phyloP scores from a whole-genome alignment of 2,113 vertebrate genomes.

The Xenopus laevis region DNA sequence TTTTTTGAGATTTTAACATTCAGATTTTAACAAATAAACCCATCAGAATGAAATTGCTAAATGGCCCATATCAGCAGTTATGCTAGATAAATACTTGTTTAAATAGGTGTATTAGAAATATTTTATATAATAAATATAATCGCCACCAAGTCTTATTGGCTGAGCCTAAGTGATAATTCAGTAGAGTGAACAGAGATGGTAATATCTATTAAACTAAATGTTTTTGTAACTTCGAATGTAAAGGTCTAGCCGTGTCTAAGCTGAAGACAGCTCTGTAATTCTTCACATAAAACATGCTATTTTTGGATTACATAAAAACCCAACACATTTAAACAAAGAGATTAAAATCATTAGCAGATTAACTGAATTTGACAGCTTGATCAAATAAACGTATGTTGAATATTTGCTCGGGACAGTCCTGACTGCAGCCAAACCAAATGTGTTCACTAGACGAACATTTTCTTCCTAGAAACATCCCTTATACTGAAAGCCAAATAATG shows the following conservation, averaged over 20 bases:
- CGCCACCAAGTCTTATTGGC: background rate
- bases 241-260: slow-evolving; percentile 28
- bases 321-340: slow-evolving; percentile 82
- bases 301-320: slow-evolving; percentile 58
- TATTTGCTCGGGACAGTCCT: slow-evolving; percentile 74
- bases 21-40: no score
- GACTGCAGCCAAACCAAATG: slow-evolving; percentile 73
- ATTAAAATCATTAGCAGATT: slow-evolving; percentile 82
- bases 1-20: no score
- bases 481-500: slow-evolving; percentile 69
- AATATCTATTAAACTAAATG: slow-evolving; percentile 26
- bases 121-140: no score
- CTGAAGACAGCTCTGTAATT: slow-evolving; percentile 25
- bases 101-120: no score
- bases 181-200: slow-evolving; percentile 10
- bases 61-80: no score
- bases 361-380: slow-evolving; percentile 78
- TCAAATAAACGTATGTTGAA: slow-evolving; percentile 80
- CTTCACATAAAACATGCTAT: slow-evolving; percentile 66
- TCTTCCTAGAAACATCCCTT: slow-evolving; percentile 69
- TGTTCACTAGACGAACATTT: slow-evolving; percentile 76
- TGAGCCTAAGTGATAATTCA: background rate
- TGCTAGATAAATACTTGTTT: no score
- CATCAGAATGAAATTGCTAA: no score
- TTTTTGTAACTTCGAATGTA: slow-evolving; percentile 30